Base-by-base conservation (phyloP, 2,797 vertebrate genomes). In the Sorex maritimensis region DNA sequence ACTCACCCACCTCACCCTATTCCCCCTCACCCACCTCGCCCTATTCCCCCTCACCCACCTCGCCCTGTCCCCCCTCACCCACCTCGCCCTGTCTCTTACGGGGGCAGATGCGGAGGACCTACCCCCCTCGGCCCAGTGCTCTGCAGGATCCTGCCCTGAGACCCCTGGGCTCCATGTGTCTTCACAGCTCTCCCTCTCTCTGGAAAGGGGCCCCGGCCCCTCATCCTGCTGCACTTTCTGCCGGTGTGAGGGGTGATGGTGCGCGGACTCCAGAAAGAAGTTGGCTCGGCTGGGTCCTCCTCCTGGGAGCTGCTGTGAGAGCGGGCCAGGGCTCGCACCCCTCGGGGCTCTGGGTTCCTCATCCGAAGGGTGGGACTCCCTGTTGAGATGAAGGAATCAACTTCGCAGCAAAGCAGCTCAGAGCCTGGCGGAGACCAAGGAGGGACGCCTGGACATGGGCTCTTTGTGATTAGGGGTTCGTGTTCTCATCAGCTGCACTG, bases 321-420 rank as follows among this genome's bases (percentile, higher is more conserved):
- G 58, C 46, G 34, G n/a, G 68, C 26, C 34, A 28, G 44, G 49
- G 9, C 38, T 72, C 10, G 23, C 68, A 44, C 21, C 21, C 34
- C n/a, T 86, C 69, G 2, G 38, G 81, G 52, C 19, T 30, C 68
- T 55, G 15, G 81, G 82, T 68, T 79, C 67, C 72, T 82, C 38
- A 65, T 82, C 80, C 46, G n/a, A 28, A 28, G 61, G 58, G 65
- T 90, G 80, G 78, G 30, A 82, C 44, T 10, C 4, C 38, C 46
- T 38, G 17, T 61, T 24, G 69, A 21, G 80, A 21, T 68, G 85
- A 81, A 72, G 49, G 21, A 28, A 15, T 52, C 23, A 24, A 84
- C 44, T 38, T 15, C 5, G 13, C 41, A 28, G 23, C 28, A 1
- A 71, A 77, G 77, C 63, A 63, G 52, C 12, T 0, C 21, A 61